Percentiles rank a stretch among this genome's conserved stretches.
These are phyloP conservation scores for Camponotus floridanus DNA, from an alignment of 1,140 invertebrate species.

Conservation along the genomic window DNA sequence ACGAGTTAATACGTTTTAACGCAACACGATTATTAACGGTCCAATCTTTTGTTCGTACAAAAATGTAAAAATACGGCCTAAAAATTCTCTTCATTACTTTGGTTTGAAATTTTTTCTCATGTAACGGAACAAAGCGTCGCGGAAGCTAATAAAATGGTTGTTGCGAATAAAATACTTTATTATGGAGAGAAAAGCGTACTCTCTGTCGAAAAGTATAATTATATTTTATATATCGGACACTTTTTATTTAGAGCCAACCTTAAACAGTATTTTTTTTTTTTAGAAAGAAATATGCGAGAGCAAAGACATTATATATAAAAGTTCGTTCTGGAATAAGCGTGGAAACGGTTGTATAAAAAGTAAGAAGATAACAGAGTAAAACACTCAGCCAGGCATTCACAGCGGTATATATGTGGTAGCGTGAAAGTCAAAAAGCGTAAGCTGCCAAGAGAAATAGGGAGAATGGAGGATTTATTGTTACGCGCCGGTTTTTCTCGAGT, in stretches of 20 bases:
- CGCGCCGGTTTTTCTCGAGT: conserved; percentile 61
- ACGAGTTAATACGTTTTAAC: background rate
- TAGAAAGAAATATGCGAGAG: conserved; percentile 24
- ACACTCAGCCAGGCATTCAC: conserved; percentile 70
- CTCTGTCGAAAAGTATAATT: conserved; percentile 23
- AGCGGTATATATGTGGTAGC: conserved; percentile 66
- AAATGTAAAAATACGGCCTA: background rate
- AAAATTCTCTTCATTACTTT: background rate
- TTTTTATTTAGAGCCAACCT: conserved; percentile 9
- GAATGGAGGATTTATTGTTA: conserved; percentile 72
- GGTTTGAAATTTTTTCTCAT: background rate
- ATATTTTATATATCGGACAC: background rate
- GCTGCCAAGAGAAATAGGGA: conserved; percentile 67
- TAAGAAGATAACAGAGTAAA: conserved; percentile 79
- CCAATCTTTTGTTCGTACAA: background rate
- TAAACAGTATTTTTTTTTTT: conserved; percentile 14
- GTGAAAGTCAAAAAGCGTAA: conserved; percentile 76
- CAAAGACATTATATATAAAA: conserved; percentile 53
- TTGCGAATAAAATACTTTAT: conserved; percentile 4
- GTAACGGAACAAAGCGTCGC: background rate
- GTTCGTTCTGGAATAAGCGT: conserved; percentile 42
- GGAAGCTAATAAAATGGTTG: background rate
- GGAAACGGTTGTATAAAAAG: conserved; percentile 67
- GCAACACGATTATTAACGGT: background rate
- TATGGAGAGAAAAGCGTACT: background rate